A percentile compares a stretch with the other conserved stretches of the same genome.
phyloP scores from a whole-genome alignment of 2,113 vertebrate genomes.

The Cololabis saira region DNA sequence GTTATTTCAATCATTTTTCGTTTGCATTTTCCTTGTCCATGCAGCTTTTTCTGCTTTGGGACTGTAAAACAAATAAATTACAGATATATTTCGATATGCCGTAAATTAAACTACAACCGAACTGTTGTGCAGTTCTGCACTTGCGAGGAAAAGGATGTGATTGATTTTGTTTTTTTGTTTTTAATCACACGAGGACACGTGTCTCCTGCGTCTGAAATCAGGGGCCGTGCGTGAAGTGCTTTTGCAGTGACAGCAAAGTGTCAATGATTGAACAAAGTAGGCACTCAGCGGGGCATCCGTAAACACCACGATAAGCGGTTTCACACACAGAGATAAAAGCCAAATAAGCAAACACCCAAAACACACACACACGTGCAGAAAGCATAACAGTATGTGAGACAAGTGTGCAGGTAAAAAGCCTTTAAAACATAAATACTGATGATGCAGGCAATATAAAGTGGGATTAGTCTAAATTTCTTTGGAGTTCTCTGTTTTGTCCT shows the following conservation, averaged over 20 bases:
- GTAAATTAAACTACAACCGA: too few species aligned
- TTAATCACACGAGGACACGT: neutral
- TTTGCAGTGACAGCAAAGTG: neutral
- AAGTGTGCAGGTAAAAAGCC: neutral
- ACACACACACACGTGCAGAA: too few species aligned
- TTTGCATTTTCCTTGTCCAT: too few species aligned
- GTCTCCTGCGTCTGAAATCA: conserved; percentile 6
- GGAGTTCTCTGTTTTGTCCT: conserved; percentile 17
- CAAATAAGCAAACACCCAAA: neutral
- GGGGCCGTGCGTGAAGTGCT: conserved; percentile 8
- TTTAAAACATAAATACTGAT: neutral
- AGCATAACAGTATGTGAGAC: neutral
- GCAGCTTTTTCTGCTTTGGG: too few species aligned
- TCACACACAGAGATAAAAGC: neutral
- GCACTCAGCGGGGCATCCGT: neutral
- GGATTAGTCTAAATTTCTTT: conserved; percentile 14
- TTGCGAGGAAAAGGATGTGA: too few species aligned
- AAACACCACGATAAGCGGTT: neutral
- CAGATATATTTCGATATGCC: too few species aligned
- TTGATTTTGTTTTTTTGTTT: neutral
- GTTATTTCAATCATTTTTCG: too few species aligned
- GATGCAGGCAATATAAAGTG: neutral
- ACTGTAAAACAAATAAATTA: too few species aligned
- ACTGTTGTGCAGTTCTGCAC: too few species aligned
- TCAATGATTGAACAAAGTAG: neutral